phyloP scores from a whole-genome alignment of 2,113 vertebrate genomes.

The Hyperoodon ampullatus region DNA sequence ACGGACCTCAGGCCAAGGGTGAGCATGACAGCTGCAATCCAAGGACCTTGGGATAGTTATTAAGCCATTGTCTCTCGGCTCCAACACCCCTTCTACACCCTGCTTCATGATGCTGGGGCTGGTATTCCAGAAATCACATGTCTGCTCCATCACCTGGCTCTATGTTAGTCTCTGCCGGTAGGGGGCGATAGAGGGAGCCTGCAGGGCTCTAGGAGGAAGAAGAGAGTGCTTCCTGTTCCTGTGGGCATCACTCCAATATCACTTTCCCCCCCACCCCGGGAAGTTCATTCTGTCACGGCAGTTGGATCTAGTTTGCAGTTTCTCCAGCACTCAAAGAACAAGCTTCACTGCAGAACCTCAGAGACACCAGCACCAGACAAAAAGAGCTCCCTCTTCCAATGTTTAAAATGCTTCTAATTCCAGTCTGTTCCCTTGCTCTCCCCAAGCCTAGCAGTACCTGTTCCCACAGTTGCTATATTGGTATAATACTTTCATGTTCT shows the following conservation, averaged over 20 bases:
- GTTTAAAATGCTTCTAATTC: not conserved
- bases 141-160: not conserved
- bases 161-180: not conserved
- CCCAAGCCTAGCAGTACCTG: not conserved
- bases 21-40: not conserved
- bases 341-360: not conserved
- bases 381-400: not conserved
- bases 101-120: not conserved
- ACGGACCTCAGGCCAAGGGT: not conserved
- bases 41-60: not conserved
- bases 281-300: not conserved
- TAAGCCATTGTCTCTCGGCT: not conserved
- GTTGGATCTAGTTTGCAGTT: not conserved
- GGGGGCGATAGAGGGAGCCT: accelerated
- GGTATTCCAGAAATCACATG: not conserved
- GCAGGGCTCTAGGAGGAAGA: too few species aligned
- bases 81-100: not conserved
- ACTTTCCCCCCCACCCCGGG: accelerated
- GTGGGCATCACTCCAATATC: not conserved
- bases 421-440: not conserved
- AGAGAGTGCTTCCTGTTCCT: not conserved
- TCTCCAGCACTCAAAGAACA: not conserved
- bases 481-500: not conserved
- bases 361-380: not conserved
- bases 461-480: not conserved